Percentiles rank a stretch among this genome's conserved stretches.
Conservation (phyloP, 2,888 invertebrate species). For the Caenorhabditis doughertyi region DNA sequence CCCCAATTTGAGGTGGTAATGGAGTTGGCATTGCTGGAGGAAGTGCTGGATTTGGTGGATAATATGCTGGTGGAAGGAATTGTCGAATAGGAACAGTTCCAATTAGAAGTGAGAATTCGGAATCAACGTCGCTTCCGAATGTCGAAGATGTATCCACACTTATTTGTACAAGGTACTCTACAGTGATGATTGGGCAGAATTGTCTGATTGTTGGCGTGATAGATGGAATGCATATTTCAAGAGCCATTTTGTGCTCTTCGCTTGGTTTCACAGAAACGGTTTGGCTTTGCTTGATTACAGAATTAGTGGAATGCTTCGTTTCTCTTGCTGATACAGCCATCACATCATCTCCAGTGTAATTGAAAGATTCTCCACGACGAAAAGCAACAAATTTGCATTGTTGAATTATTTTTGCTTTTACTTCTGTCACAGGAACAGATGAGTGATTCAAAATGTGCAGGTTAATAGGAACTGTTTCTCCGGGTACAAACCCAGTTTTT, state of each 20-base stretch:
- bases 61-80: constrained; percentile 49
- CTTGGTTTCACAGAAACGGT: constrained; percentile 23
- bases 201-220: constrained; percentile 67
- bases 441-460: constrained; percentile 67
- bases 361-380: constrained; percentile 40
- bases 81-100: constrained; percentile 70
- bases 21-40: constrained; percentile 28
- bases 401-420: constrained; percentile 65
- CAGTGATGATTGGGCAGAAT: constrained; percentile 68
- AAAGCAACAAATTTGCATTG: constrained; percentile 55
- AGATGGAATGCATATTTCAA: constrained; percentile 64
- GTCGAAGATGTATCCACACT: constrained; percentile 51
- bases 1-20: constrained; percentile 21
- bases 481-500: constrained; percentile 72
- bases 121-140: constrained; percentile 55
- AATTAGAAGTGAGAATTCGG: constrained; percentile 60
- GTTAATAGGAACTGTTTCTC: constrained; percentile 65
- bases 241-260: constrained; percentile 31
- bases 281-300: constrained; percentile 19
- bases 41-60: constrained; percentile 35
- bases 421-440: constrained; percentile 55
- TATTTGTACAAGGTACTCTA: constrained; percentile 66
- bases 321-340: not conserved
- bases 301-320: not conserved
- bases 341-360: constrained; percentile 4